phyloP scores from a whole-genome alignment of 2,888 invertebrate genomes.

The Cantharis lateralis region DNA sequence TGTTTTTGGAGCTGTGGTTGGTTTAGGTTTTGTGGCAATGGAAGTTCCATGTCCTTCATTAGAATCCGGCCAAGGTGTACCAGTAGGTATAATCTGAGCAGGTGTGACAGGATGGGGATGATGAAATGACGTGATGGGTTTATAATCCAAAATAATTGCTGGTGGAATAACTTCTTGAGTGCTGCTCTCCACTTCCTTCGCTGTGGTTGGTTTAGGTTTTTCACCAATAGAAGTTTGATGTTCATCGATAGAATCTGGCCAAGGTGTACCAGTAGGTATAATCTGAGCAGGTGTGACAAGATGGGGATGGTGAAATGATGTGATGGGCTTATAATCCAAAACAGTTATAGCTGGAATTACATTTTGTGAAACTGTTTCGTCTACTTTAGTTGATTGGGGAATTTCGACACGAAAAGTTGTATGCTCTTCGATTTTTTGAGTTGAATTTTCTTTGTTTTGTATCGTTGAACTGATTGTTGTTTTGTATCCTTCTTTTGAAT shows the following conservation, averaged over 20 bases:
- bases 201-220: neutral
- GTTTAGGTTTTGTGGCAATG: neutral
- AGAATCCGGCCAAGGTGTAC: slow-evolving; percentile 16
- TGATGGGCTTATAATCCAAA: slow-evolving; percentile 27
- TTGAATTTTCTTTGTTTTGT: neutral
- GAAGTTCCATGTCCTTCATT: neutral
- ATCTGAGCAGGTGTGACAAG: slow-evolving; percentile 16
- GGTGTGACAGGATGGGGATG: slow-evolving; percentile 9
- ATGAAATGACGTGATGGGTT: slow-evolving; percentile 6
- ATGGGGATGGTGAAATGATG: slow-evolving; percentile 15
- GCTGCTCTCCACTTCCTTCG: neutral
- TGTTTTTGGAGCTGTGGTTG: neutral
- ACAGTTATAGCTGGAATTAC: neutral
- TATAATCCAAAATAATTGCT: neutral
- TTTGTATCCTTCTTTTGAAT: neutral
- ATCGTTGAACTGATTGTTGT: neutral
- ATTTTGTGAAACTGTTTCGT: neutral
- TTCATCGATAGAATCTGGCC: slow-evolving; percentile 15
- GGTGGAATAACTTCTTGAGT: neutral
- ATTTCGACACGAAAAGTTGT: neutral
- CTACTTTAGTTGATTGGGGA: neutral
- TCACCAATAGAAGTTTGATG: neutral
- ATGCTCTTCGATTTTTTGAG: neutral
- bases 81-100: slow-evolving; percentile 21
- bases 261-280: slow-evolving; percentile 22